These are phyloP conservation scores for Varanus komodoensis DNA, from an alignment of 2,113 vertebrate genomes.

Conservation along the genomic window DNA sequence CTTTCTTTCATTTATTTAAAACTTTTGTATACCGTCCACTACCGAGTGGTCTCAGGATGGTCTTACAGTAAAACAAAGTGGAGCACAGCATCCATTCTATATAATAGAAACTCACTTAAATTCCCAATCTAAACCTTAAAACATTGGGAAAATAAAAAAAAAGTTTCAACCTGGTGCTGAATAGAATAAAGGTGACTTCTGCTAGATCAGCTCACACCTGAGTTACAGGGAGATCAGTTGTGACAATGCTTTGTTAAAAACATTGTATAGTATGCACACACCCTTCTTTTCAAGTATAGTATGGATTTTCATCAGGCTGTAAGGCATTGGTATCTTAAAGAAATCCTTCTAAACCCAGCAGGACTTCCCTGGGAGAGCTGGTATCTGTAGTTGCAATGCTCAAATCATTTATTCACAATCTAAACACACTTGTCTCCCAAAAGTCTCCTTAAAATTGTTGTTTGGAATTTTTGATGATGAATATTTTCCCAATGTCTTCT, in stretches of 20 bases:
- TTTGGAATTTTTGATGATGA: background rate
- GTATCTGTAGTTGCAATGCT: background rate
- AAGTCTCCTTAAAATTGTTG: background rate
- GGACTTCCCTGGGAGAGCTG: background rate
- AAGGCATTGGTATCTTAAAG: background rate
- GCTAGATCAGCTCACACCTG: background rate
- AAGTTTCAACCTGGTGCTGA: too few relatives aligned
- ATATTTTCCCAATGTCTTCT: background rate
- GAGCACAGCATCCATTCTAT: too few relatives aligned
- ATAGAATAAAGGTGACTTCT: background rate
- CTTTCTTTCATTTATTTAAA: too few relatives aligned
- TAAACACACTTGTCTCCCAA: background rate
- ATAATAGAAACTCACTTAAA: too few relatives aligned
- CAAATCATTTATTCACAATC: background rate
- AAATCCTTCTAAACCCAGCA: background rate
- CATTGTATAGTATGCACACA: background rate
- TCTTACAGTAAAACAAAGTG: too few relatives aligned
- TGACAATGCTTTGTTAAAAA: background rate
- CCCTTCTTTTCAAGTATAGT: background rate
- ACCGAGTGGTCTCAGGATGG: too few relatives aligned
- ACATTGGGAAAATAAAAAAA: too few relatives aligned
- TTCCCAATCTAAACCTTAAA: too few relatives aligned
- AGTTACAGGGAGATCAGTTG: background rate
- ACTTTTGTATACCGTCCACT: too few relatives aligned
- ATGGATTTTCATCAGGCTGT: background rate